phyloP scores from a whole-genome alignment of 1,140 invertebrate genomes.

The Ceratina calcarata region DNA sequence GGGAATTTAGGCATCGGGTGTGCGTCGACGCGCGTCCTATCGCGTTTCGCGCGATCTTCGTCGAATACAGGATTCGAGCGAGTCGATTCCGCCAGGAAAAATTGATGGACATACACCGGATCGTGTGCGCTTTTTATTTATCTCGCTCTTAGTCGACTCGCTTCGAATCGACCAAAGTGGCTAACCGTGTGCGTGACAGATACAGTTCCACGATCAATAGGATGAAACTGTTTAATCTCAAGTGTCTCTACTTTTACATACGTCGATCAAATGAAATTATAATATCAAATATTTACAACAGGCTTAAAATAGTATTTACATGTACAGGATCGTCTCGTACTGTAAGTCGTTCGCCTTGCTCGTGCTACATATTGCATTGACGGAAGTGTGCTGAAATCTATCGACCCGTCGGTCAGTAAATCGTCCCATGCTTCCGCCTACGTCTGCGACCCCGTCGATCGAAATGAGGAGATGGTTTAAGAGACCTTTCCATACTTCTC shows the following conservation, averaged over 20 bases:
- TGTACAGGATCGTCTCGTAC: neutral
- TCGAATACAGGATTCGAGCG: neutral
- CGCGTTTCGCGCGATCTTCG: neutral
- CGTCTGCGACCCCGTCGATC: neutral
- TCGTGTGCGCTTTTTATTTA: too few species aligned
- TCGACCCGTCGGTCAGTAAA: neutral
- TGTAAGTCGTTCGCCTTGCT: neutral
- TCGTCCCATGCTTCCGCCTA: neutral
- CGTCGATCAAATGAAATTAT: slow-evolving; percentile 1
- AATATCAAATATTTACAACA: slow-evolving; percentile 23
- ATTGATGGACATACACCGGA: neutral
- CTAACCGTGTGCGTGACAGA: too few species aligned
- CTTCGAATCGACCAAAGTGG: too few species aligned
- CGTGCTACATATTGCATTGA: too few species aligned
- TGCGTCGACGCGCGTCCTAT: neutral
- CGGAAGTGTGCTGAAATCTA: too few species aligned
- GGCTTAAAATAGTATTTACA: slow-evolving; percentile 24
- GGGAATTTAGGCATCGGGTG: slow-evolving; percentile 24
- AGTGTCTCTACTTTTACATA: neutral
- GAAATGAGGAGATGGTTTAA: neutral
- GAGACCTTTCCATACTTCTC: slow-evolving; percentile 28
- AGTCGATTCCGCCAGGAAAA: too few species aligned
- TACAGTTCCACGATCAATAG: neutral
- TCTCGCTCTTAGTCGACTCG: too few species aligned
- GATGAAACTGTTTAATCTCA: neutral